phyloP scores from a whole-genome alignment of 2,113 vertebrate species.

The Melanotaenia duboulayi region DNA sequence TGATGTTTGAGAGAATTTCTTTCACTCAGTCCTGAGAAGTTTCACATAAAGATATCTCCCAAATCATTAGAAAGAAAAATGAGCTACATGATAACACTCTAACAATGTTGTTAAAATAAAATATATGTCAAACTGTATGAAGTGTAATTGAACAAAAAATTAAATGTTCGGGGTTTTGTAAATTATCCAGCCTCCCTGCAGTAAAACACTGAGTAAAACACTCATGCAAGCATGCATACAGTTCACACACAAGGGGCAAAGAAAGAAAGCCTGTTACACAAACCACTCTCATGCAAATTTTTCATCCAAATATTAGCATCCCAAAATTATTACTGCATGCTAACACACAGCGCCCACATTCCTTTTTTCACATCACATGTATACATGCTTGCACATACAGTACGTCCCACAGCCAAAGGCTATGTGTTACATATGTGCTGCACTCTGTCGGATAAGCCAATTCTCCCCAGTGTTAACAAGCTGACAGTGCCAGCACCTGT shows the following conservation, averaged over 20 bases:
- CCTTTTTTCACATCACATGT: slow-evolving; percentile 25
- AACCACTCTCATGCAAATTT: background rate
- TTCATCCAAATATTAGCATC: slow-evolving; percentile 10
- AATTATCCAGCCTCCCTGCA: slow-evolving; percentile 1
- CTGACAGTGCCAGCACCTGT: slow-evolving; percentile 73
- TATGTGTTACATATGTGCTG: slow-evolving; percentile 71
- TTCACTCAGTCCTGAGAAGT: slow-evolving; percentile 46
- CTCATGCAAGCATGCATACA: background rate
- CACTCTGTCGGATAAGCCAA: slow-evolving; percentile 49
- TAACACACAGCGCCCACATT: background rate
- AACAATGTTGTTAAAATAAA: slow-evolving; percentile 51
- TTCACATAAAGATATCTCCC: slow-evolving; percentile 47
- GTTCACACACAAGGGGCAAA: background rate
- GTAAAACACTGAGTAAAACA: background rate
- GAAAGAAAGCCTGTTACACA: background rate
- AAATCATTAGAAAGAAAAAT: slow-evolving; percentile 45
- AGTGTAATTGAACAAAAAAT: slow-evolving; percentile 49
- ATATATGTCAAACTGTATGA: slow-evolving; percentile 40
- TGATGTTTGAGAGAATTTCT: slow-evolving; percentile 65
- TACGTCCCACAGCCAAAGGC: slow-evolving; percentile 60
- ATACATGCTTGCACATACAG: slow-evolving; percentile 50
- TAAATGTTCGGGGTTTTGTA: slow-evolving; percentile 13
- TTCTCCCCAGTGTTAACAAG: slow-evolving; percentile 73
- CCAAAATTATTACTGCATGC: slow-evolving; percentile 10
- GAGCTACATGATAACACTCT: slow-evolving; percentile 46